Conservation (phyloP, 2,797 vertebrate species). For the Apodemus agrarius region DNA sequence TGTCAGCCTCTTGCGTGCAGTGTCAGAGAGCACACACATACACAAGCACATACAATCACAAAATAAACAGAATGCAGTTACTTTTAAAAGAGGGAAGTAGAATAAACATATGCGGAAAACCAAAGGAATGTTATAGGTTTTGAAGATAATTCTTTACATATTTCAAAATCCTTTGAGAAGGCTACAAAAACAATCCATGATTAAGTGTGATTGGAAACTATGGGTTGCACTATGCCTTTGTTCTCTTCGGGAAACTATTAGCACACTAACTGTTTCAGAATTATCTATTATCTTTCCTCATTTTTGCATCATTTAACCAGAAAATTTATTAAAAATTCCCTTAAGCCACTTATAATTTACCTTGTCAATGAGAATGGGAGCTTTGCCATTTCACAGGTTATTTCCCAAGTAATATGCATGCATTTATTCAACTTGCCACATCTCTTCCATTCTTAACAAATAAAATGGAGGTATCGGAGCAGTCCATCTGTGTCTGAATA, state of each 20-base stretch:
- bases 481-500: conserved; percentile 21
- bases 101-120: neutral
- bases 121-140: neutral
- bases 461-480: conserved; percentile 57
- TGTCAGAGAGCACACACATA: neutral
- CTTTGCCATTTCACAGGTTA: conserved; percentile 70
- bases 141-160: neutral
- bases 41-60: neutral
- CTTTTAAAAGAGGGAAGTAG: neutral
- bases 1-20: neutral
- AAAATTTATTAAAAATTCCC: conserved; percentile 72
- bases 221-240: neutral
- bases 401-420: conserved; percentile 69
- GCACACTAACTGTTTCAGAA: conserved; percentile 50
- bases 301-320: conserved; percentile 59
- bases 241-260: conserved; percentile 39
- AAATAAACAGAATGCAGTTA: neutral
- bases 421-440: conserved; percentile 63
- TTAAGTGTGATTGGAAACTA: conserved; percentile 34
- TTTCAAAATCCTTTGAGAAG: conserved; percentile 50
- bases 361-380: conserved; percentile 60
- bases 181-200: conserved; percentile 52
- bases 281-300: conserved; percentile 68
- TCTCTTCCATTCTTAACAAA: conserved; percentile 59
- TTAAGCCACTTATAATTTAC: conserved; percentile 73